Evolutionary conservation across 2,797 vertebrate species (phyloP).

Genomic region (Ispidina picta): DNA sequence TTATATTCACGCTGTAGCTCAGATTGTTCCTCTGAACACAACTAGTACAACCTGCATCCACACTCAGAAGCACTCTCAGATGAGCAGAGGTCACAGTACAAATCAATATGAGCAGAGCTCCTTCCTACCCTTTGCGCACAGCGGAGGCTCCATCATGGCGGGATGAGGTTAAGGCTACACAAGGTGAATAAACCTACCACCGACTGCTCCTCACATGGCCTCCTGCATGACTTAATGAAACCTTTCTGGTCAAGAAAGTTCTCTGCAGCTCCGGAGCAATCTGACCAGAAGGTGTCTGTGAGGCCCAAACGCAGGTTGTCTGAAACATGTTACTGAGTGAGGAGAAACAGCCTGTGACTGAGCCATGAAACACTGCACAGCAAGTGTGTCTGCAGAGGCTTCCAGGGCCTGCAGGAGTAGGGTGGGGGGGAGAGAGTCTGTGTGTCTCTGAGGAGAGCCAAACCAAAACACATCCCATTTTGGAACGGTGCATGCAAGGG

Average conservation of each 20-base stretch:
- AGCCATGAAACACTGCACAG: background rate
- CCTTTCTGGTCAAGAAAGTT: background rate
- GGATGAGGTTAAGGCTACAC: background rate
- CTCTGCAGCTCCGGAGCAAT: background rate
- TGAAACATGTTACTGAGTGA: background rate
- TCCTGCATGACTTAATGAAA: background rate
- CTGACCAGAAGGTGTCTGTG: background rate
- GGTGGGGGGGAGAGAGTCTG: no score
- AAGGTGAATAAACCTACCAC: background rate
- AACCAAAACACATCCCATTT: background rate
- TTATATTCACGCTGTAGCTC: background rate
- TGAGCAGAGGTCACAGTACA: background rate
- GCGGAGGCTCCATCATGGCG: background rate
- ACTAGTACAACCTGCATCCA: conserved; percentile 3
- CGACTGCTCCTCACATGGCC: background rate
- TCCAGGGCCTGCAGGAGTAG: background rate
- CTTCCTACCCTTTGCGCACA: background rate
- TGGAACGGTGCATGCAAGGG: background rate
- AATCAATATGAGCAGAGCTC: background rate
- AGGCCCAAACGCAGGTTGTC: background rate
- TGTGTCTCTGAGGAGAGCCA: background rate
- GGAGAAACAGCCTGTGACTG: background rate
- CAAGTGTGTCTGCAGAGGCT: background rate
- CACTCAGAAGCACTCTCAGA: background rate
- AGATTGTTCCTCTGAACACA: background rate